Conservation (phyloP, 2,888 invertebrate species). For the Crocallis elinguaria region DNA sequence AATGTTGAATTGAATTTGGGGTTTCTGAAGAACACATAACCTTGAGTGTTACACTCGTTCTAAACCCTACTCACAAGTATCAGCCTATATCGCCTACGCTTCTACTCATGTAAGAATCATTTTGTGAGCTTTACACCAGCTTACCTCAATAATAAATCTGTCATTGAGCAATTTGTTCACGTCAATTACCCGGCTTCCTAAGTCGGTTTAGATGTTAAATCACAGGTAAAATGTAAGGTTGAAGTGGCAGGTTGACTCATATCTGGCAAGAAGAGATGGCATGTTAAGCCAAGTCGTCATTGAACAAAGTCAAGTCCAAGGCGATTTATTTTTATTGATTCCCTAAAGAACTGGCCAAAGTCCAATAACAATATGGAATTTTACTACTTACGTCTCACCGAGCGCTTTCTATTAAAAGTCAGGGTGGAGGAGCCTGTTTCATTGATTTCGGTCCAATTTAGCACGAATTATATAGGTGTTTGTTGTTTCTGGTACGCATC, state of each 20-base stretch:
- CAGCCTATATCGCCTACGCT: neutral
- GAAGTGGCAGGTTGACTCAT: constrained; percentile 42
- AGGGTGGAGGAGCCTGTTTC: neutral
- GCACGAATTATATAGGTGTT: neutral
- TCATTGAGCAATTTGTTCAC: constrained; percentile 31
- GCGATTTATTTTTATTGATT: constrained; percentile 66
- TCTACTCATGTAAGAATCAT: neutral
- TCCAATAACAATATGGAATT: constrained; percentile 65
- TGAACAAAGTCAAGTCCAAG: constrained; percentile 68
- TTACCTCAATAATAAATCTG: constrained; percentile 4
- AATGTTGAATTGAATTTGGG: constrained; percentile 32
- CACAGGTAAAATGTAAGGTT: constrained; percentile 28
- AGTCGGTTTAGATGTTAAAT: constrained; percentile 32
- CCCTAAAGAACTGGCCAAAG: constrained; percentile 52
- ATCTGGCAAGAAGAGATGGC: constrained; percentile 40
- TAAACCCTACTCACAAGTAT: neutral
- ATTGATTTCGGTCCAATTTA: constrained; percentile 1
- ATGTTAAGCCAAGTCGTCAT: constrained; percentile 43
- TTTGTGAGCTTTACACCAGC: neutral
- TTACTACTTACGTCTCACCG: constrained; percentile 39
- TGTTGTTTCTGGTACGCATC: neutral
- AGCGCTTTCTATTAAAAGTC: constrained; percentile 9
- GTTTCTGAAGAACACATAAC: constrained; percentile 26
- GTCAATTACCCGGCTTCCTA: constrained; percentile 41
- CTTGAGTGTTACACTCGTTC: constrained; percentile 6